phyloP scores from a whole-genome alignment of 2,797 vertebrate species.

The Anniella stebbinsi region DNA sequence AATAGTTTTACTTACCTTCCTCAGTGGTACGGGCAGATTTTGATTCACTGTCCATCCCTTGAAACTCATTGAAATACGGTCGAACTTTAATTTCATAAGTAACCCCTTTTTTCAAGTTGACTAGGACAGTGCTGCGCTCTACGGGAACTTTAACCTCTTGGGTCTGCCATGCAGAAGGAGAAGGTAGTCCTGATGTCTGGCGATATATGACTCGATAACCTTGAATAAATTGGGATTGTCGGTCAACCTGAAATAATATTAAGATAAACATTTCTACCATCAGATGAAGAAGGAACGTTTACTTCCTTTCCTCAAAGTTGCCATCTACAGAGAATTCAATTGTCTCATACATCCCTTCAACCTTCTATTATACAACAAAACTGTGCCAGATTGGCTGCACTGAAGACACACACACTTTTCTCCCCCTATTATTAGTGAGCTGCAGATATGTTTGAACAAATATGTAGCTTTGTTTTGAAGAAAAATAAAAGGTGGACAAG shows the following conservation, averaged over 20 bases:
- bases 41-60: constrained; percentile 98
- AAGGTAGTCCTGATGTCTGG: constrained; percentile 89
- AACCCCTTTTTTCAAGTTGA: constrained; percentile 92
- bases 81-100: constrained; percentile 97
- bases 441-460: neutral
- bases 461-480: constrained; percentile 7
- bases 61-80: constrained; percentile 98
- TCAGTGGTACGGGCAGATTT: constrained; percentile 93
- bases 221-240: constrained; percentile 98
- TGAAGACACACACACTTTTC: neutral
- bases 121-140: constrained; percentile 89
- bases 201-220: constrained; percentile 95
- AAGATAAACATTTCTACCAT: constrained; percentile 37
- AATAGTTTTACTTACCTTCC: constrained; percentile 85
- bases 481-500: constrained; percentile 38
- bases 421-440: neutral
- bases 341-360: constrained; percentile 19
- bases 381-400: neutral
- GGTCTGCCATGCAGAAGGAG: constrained; percentile 89
- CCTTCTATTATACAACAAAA: neutral
- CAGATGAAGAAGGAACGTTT: constrained; percentile 41
- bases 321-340: constrained; percentile 33
- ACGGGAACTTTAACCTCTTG: constrained; percentile 94
- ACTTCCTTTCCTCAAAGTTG: constrained; percentile 34
- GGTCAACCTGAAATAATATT: constrained; percentile 88